These are phyloP conservation scores for Dichetophora obliterata DNA, from an alignment of 2,888 invertebrate genomes.

Conservation along the genomic window DNA sequence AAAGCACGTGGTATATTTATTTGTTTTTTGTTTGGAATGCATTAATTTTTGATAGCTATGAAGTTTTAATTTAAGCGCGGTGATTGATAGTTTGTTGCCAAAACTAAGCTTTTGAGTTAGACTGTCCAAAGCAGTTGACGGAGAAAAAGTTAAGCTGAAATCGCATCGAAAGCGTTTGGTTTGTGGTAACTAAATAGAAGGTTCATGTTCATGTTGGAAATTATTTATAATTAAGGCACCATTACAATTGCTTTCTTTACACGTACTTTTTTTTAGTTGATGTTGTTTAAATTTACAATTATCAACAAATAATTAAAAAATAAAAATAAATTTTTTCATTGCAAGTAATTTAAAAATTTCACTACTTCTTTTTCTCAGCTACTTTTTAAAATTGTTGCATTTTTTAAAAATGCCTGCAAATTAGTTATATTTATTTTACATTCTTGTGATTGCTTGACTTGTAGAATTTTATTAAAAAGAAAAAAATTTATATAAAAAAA, in stretches of 20 bases:
- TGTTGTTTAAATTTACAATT: slow-evolving; percentile 55
- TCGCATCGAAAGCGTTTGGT: slow-evolving; percentile 17
- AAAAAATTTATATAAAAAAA: slow-evolving; percentile 17
- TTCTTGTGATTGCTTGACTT: neutral
- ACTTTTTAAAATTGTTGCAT: neutral
- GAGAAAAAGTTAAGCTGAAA: neutral
- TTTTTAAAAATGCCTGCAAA: neutral
- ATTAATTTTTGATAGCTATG: no score
- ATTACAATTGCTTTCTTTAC: slow-evolving; percentile 70
- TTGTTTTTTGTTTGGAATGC: no score
- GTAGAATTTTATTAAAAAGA: neutral
- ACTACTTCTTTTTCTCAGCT: slow-evolving; percentile 17
- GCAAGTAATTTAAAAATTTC: slow-evolving; percentile 26
- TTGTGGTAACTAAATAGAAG: slow-evolving; percentile 15
- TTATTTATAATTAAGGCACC: slow-evolving; percentile 69
- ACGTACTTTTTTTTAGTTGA: slow-evolving; percentile 59
- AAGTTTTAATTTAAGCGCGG: no score
- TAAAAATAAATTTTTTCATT: slow-evolving; percentile 24
- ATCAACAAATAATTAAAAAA: slow-evolving; percentile 34
- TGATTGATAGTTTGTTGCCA: neutral
- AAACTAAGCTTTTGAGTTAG: neutral
- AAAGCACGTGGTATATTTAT: no score
- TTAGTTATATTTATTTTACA: neutral
- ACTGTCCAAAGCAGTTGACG: neutral
- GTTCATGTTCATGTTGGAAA: slow-evolving; percentile 53